These are phyloP conservation scores for Leptinotarsa haldemani DNA, from an alignment of 2,888 invertebrate species.

Conservation along the genomic window DNA sequence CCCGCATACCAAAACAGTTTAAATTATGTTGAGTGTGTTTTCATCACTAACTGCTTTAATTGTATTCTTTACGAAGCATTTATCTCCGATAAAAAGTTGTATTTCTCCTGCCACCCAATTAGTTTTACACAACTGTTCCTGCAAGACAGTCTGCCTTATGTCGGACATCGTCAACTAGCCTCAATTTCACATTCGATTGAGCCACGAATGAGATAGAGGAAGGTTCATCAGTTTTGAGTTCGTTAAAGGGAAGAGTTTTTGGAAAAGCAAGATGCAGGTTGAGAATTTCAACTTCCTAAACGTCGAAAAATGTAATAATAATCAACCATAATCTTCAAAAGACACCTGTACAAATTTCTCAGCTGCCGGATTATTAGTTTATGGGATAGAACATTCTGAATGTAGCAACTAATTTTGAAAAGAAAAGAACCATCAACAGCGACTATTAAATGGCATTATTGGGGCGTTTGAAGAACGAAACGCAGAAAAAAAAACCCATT, in stretches of 20 bases:
- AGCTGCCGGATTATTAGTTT: no score
- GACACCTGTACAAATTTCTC: no score
- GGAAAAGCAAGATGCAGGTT: no score
- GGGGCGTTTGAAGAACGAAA: no score
- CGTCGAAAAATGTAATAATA: no score
- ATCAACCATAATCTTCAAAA: no score
- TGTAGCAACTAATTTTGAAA: no score
- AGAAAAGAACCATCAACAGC: no score
- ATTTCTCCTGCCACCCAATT: conserved; percentile 44
- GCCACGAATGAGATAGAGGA: background rate
- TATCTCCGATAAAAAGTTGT: conserved; percentile 39
- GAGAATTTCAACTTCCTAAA: background rate
- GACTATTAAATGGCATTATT: no score
- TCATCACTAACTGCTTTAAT: conserved; percentile 40
- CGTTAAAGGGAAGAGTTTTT: no score
- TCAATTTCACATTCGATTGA: conserved; percentile 3
- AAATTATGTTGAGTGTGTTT: conserved; percentile 40
- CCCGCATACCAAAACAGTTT: conserved; percentile 39
- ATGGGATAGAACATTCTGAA: no score
- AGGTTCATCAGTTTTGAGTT: background rate
- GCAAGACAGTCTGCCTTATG: conserved; percentile 25
- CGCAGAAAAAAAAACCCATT: no score
- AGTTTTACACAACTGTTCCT: conserved; percentile 41
- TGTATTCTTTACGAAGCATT: conserved; percentile 31
- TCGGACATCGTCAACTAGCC: conserved; percentile 23